Percentiles rank a stretch among this genome's conserved stretches.
phyloP scores from a whole-genome alignment of 2,797 vertebrate species.

The Cichlasoma orientale region DNA sequence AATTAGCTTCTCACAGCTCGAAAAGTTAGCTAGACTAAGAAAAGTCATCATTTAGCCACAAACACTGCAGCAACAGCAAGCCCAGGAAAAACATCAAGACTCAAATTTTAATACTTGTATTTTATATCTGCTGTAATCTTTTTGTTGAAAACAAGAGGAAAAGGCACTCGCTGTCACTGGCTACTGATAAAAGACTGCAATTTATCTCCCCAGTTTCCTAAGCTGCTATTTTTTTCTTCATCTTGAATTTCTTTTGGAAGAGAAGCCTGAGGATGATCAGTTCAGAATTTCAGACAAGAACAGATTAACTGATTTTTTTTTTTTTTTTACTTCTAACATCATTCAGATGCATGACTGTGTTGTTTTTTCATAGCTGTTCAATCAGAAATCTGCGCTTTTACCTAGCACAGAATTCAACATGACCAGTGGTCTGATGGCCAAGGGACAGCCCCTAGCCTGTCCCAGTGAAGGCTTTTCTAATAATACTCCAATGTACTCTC shows the following conservation, averaged over 20 bases:
- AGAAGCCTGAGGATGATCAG: not conserved
- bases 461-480: not conserved
- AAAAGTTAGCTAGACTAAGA: constrained; percentile 65
- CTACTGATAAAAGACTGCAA: constrained; percentile 30
- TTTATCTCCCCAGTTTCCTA: constrained; percentile 17
- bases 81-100: not conserved
- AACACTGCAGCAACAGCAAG: constrained; percentile 12
- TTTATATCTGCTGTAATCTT: constrained; percentile 2
- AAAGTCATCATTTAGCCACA: constrained; percentile 53
- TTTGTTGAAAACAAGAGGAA: constrained; percentile 6
- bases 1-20: constrained; percentile 77
- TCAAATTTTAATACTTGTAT: not conserved
- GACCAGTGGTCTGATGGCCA: not conserved
- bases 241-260: not conserved
- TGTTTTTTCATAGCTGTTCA: constrained; percentile 14
- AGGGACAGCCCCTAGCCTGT: not conserved
- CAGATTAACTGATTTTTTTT: not conserved
- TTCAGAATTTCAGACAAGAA: constrained; percentile 20
- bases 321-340: not conserved
- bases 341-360: constrained; percentile 19
- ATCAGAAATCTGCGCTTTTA: not conserved
- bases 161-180: constrained; percentile 5
- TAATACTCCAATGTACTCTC: not conserved
- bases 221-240: not conserved
- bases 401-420: not conserved